Evolutionary conservation across 2,888 invertebrate species (phyloP).

Genomic region (Cephus pulcher): DNA sequence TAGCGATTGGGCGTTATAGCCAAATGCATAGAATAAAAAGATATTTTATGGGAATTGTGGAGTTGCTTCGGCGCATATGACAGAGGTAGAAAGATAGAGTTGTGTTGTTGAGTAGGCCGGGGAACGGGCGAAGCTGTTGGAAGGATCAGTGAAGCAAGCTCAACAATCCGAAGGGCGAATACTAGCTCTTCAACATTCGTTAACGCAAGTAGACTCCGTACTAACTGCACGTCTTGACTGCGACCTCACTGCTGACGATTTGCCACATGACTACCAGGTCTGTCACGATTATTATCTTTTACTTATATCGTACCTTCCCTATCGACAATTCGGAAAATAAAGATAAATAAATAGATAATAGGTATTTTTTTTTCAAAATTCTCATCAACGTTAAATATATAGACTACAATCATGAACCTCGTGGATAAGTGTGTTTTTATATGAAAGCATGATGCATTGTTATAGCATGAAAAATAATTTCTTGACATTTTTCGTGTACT

Average conservation of each 20-base stretch:
- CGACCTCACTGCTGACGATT: conserved; percentile 82
- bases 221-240: conserved; percentile 79
- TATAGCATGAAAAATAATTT: not conserved
- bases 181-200: conserved; percentile 79
- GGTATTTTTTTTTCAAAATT: not conserved
- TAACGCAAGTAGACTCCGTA: conserved; percentile 76
- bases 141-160: conserved; percentile 80
- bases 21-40: not conserved
- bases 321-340: not conserved
- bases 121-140: conserved; percentile 73
- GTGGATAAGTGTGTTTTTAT: not conserved
- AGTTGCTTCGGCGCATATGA: not conserved
- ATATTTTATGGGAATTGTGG: not conserved
- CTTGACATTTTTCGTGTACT: not conserved
- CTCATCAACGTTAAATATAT: not conserved
- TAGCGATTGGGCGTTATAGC: not conserved
- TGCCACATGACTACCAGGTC: conserved; percentile 81
- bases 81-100: conserved; percentile 18
- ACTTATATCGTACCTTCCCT: not conserved
- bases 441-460: not conserved
- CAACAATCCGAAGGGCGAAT: conserved; percentile 82
- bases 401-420: not conserved
- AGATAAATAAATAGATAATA: not conserved
- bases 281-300: conserved; percentile 35
- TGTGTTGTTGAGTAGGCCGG: conserved; percentile 68